These are phyloP conservation scores for Hemistola chrysoprasaria DNA, from an alignment of 2,888 invertebrate species.

Conservation along the genomic window DNA sequence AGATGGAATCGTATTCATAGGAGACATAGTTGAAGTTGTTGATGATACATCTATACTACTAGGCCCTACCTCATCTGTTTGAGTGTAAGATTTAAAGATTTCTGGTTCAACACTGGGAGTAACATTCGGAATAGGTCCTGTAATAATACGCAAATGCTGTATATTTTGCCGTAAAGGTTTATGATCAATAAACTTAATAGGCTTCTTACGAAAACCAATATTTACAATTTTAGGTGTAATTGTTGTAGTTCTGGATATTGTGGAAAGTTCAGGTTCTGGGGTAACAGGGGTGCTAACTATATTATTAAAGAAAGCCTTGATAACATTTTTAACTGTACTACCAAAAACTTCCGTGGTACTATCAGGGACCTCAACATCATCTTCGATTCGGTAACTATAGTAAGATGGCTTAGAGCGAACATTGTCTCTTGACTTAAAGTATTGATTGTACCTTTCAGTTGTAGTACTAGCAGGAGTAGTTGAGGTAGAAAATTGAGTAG, in stretches of 20 bases:
- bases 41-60: constrained; percentile 43
- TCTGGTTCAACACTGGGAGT: constrained; percentile 31
- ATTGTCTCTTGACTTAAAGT: constrained; percentile 37
- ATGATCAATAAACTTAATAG: constrained; percentile 49
- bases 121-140: constrained; percentile 49
- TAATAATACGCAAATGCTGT: constrained; percentile 62
- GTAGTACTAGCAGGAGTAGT: constrained; percentile 23
- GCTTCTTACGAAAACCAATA: constrained; percentile 65
- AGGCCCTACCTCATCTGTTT: constrained; percentile 22
- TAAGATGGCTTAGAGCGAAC: constrained; percentile 56
- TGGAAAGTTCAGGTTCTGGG: constrained; percentile 33
- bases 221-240: constrained; percentile 48
- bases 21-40: constrained; percentile 42
- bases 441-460: constrained; percentile 34
- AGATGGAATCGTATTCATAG: constrained; percentile 39
- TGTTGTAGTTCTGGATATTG: constrained; percentile 38
- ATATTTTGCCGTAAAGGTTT: constrained; percentile 52
- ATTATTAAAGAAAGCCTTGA: constrained; percentile 65
- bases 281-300: constrained; percentile 46
- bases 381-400: constrained; percentile 63
- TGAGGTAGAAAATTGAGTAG: constrained; percentile 37
- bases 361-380: constrained; percentile 54
- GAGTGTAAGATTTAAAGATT: background rate
- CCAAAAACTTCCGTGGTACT: constrained; percentile 71
- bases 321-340: constrained; percentile 62